Evolutionary conservation across 2,113 vertebrate species (phyloP), one percentile per base, ranked within the genome.

Genomic region (Ovis canadensis): DNA sequence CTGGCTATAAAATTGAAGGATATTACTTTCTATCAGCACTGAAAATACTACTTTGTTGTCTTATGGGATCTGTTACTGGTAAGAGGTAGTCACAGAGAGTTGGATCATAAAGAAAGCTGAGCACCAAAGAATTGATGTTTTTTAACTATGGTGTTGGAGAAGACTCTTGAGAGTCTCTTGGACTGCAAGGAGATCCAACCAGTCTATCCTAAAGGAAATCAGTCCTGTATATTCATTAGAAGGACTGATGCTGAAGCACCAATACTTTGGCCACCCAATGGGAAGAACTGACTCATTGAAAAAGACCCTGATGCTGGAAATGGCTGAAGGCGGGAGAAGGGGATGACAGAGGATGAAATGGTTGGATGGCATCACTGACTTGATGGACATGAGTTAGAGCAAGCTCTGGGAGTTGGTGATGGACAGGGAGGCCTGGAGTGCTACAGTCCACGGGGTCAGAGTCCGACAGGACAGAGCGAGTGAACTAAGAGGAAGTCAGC

Each of bases 11-110:
- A 48, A 85, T 27, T 74, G 17, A 85, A 45, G 50, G 81, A 84
- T 48, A 85, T 9, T 43, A 64, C 52, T 52, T 85, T 85, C 81
- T 40, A 52, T 93, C 81, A 74, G 81, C 29, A 93, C 62, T 93
- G 80, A 83, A 67, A 83, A 67, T 67, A 83, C 31, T 83, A 64
- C n/a, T 92, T 92, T n/a, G 29, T 67, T 81, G 43, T 81, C 14
- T 83, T 67, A 19, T 67, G 59, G 78, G 16, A 64, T 54, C 17
- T 17, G 19, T 57, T 84, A 27, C 14, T 3, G 2, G 25, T 45
- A 31, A 19, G 45, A 25, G 40, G 81, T 74, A 74, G 62, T 59
- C 62, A 57, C 5, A 36, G 36, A 74, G 19, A 40, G 21, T 13
- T 74, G 67, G 67, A 74, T 74, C 67, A 40, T 74, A 40, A 40